phyloP scores from a whole-genome alignment of 2,113 vertebrate species.

The Corythaeola cristata region DNA sequence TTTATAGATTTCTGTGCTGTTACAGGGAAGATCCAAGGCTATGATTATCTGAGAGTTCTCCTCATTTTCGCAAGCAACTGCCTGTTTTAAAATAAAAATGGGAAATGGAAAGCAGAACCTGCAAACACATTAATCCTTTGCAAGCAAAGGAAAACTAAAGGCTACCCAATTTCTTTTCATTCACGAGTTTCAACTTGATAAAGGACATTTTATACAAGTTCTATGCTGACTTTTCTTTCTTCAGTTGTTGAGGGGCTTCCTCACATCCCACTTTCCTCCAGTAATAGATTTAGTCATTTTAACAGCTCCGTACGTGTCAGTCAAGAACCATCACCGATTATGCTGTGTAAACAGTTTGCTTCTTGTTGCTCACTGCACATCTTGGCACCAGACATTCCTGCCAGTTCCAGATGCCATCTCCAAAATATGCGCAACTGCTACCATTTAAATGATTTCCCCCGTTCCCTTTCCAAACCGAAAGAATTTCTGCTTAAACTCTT shows the following conservation, averaged over 20 bases:
- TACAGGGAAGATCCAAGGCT: background rate
- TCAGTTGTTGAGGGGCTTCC: background rate
- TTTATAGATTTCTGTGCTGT: background rate
- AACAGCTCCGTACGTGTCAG: background rate
- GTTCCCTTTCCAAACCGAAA: background rate
- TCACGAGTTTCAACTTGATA: background rate
- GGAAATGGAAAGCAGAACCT: conserved; percentile 55
- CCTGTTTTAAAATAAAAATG: conserved; percentile 27
- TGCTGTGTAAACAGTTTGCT: background rate
- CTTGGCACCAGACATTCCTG: background rate
- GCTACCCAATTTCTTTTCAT: background rate
- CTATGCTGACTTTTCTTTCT: background rate
- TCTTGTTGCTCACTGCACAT: background rate
- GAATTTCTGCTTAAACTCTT: background rate
- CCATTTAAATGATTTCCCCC: background rate
- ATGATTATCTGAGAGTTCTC: background rate
- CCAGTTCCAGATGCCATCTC: background rate
- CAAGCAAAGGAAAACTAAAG: background rate
- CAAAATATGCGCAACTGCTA: accelerated
- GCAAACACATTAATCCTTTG: background rate
- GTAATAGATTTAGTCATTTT: background rate
- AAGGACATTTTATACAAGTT: background rate
- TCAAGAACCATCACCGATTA: background rate
- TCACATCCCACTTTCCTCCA: background rate
- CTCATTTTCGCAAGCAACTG: background rate